phyloP scores from a whole-genome alignment of 2,888 invertebrate genomes.

The Saturnia pavonia region DNA sequence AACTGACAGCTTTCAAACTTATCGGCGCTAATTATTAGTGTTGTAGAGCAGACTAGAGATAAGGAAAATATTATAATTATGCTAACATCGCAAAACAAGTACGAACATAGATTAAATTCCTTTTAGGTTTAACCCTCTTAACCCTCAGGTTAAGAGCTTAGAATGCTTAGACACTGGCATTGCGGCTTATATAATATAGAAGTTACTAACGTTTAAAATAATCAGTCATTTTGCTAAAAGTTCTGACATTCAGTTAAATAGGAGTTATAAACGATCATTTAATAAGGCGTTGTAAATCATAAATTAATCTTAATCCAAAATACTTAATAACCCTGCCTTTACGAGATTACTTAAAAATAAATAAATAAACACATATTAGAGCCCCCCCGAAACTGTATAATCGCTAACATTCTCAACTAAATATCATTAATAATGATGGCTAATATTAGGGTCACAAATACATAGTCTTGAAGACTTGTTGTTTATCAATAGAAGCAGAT shows the following conservation, averaged over 20 bases:
- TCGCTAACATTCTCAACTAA: background rate
- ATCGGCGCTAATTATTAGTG: slow-evolving; percentile 56
- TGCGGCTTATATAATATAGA: slow-evolving; percentile 19
- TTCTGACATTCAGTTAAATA: background rate
- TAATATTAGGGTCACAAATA: background rate
- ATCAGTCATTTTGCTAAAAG: background rate
- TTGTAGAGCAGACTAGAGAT: slow-evolving; percentile 56
- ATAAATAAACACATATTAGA: too few relatives aligned
- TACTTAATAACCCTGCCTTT: background rate
- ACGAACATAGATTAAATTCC: slow-evolving; percentile 50
- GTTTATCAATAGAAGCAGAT: background rate
- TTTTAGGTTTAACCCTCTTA: slow-evolving; percentile 56
- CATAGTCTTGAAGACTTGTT: background rate
- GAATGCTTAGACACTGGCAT: slow-evolving; percentile 11
- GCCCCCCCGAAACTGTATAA: background rate
- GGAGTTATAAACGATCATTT: background rate
- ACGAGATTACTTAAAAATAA: too few relatives aligned
- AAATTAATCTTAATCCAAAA: background rate
- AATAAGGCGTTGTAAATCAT: background rate
- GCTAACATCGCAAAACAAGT: slow-evolving; percentile 42
- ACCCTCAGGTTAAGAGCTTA: slow-evolving; percentile 52
- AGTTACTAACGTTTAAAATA: background rate
- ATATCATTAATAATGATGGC: background rate
- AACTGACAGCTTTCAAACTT: slow-evolving; percentile 58
- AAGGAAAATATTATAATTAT: slow-evolving; percentile 41